phyloP scores from a whole-genome alignment of 35 echinoderm and acorn worm genomes.

The Heliocidaris tuberculata region DNA sequence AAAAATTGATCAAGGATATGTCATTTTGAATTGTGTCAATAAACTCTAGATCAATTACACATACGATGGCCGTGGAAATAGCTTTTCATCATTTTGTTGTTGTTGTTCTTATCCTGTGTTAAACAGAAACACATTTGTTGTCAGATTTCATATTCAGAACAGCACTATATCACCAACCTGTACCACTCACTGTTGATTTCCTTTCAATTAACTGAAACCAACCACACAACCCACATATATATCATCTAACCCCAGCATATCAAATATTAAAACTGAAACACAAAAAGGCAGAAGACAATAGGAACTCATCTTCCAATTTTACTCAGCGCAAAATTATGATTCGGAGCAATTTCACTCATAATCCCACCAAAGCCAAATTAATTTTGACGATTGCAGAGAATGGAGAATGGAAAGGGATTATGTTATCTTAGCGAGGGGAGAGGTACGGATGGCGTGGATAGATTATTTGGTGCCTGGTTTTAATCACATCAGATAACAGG shows the following conservation, averaged over 20 bases:
- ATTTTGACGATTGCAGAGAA: background rate
- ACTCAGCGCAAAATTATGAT: background rate
- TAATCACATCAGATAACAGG: background rate
- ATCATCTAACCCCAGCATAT: background rate
- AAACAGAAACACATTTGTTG: background rate
- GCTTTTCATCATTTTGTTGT: background rate
- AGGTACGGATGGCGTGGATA: background rate
- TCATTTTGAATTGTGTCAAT: background rate
- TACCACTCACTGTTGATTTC: background rate
- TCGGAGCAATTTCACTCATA: background rate
- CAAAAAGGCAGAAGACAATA: background rate
- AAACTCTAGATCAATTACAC: background rate
- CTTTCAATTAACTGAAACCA: background rate
- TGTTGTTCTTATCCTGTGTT: background rate
- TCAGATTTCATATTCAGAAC: background rate
- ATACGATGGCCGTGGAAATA: background rate
- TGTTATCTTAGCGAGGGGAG: background rate
- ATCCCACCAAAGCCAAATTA: background rate
- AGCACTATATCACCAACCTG: background rate
- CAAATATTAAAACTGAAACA: background rate
- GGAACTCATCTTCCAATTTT: background rate
- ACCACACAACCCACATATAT: too few relatives aligned
- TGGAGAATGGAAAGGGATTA: background rate
- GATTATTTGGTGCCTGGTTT: conserved; percentile 10
- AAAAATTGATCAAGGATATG: background rate